Base-by-base conservation (phyloP, 2,797 vertebrate genomes). In the Distichodus sexfasciatus region DNA sequence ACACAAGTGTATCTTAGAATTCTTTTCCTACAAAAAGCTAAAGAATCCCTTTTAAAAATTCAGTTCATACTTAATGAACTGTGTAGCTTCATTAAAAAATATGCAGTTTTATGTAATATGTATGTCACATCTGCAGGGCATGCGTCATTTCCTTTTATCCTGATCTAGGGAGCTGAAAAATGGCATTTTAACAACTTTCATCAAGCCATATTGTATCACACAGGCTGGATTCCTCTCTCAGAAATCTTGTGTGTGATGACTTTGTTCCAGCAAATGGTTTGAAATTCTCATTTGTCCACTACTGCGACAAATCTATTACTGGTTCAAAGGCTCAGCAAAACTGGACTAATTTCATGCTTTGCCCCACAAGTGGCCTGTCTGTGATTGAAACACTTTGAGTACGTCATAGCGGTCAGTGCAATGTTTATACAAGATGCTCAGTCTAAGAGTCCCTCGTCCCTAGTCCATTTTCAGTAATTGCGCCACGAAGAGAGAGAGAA, bases 271-370 rank as follows among this genome's bases (percentile, higher is more conserved):
- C 74, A 53, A 85, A 81, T 85, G 72, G 77, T 72, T 85, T 77
- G 58, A 80, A 66, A 72, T 72, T 66, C 71, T 86, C 72, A 75
- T 79, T 78, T 75, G 71, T 3, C 75, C 76, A 69, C 80, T 78
- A 80, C 83, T 77, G 79, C 81, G 87, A 84, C 81, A 74, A 70
- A 79, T 85, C 80, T 81, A 82, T 89, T 82, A 81, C 72, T 79
- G 75, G 78, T 79, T 72, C 76, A 85, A 83, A 80, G 73, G 54
- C 65, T 58, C 53, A 19, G 26, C 66, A 46, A 69, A 78, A 77
- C 69, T 71, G 64, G 53, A 58, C 67, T 63, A 72, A 71, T 62
- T 73, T 58, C 75, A 50, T 75, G 54, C 38, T 77, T 74, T 84
- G 78, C 87, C 82, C 79, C 47, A 33, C 59, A 58, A 82, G 58